Evolutionary conservation across 1,140 invertebrate genomes (phyloP).

Genomic region (Cataglyphis hispanica): DNA sequence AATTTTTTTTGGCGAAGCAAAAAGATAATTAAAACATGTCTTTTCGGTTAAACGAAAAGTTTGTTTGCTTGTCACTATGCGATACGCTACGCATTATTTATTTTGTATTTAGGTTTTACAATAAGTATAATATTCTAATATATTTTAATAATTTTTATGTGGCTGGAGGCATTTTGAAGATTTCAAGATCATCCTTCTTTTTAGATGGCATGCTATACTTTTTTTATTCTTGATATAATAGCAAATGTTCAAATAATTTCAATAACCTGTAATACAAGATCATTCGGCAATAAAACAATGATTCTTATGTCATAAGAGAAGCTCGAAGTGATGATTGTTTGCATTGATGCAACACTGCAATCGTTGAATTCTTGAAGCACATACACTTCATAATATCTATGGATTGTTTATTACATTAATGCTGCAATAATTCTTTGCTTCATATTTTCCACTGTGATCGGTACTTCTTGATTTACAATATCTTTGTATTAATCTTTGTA

Average conservation of each 20-base stretch:
- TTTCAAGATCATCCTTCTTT: no score
- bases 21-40: no score
- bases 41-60: no score
- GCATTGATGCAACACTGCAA: neutral
- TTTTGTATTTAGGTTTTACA: no score
- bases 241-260: neutral
- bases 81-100: no score
- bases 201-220: neutral
- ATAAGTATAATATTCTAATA: no score
- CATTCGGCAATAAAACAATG: neutral
- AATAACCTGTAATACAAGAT: conserved; percentile 7
- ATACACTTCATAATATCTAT: neutral
- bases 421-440: conserved; percentile 6
- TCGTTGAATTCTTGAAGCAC: neutral
- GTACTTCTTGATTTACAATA: no score
- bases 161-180: no score
- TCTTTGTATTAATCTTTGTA: no score
- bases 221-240: neutral
- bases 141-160: no score
- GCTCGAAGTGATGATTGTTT: neutral
- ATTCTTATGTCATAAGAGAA: neutral
- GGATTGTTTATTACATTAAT: neutral
- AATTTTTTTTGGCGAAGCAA: no score
- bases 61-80: no score
- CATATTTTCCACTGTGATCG: neutral